Evolutionary conservation across 2,797 vertebrate species (phyloP).

Genomic region (Myotis pilosus): DNA sequence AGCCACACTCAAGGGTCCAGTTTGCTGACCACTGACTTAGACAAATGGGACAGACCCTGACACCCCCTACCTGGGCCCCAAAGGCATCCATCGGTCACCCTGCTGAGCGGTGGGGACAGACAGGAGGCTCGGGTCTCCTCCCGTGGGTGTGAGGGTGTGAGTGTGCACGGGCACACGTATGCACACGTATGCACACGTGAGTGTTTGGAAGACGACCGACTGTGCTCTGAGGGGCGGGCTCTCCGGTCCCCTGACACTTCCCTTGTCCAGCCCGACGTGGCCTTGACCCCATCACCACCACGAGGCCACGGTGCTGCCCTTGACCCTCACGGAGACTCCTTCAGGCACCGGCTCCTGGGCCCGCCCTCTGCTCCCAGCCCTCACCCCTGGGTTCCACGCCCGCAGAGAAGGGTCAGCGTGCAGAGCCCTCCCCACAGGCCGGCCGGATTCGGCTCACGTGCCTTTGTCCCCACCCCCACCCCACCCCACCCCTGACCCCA

Average conservation of each 20-base stretch:
- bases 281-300: neutral
- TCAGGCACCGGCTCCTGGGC: neutral
- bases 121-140: accelerated
- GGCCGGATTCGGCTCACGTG: neutral
- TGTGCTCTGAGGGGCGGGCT: neutral
- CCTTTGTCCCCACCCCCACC: neutral
- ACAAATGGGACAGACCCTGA: neutral
- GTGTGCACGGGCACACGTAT: neutral
- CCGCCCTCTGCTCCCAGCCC: neutral
- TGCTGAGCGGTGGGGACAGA: neutral
- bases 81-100: neutral
- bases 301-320: accelerated
- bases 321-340: neutral
- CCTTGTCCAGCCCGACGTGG: accelerated
- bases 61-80: neutral
- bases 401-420: neutral
- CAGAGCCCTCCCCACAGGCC: neutral
- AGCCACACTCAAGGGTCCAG: too few relatives aligned
- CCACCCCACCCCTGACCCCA: neutral
- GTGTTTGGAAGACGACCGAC: neutral
- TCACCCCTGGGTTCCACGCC: neutral
- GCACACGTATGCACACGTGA: neutral
- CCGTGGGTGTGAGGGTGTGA: neutral
- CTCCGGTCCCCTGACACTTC: neutral
- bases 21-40: too few relatives aligned